Evolutionary conservation across 2,113 vertebrate genomes (phyloP).

Genomic region (Anarhynchus alexandrinus): DNA sequence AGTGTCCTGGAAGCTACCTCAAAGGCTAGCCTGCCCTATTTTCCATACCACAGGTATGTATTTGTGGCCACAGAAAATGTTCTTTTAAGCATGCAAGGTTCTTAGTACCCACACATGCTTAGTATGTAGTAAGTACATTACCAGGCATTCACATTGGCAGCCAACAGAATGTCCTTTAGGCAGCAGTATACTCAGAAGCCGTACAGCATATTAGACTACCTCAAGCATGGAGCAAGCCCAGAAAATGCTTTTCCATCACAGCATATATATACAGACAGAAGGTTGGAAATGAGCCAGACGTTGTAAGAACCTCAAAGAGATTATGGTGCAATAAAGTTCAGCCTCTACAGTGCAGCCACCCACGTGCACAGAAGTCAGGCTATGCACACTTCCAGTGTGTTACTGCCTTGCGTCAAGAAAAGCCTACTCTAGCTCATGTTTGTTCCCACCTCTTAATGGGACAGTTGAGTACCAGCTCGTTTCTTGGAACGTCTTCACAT

Average conservation of each 20-base stretch:
- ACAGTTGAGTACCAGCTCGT: not conserved
- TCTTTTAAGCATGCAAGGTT: not conserved
- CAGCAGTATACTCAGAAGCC: not conserved
- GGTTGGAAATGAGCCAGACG: not conserved
- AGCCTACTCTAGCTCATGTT: not conserved
- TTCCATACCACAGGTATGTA: not conserved
- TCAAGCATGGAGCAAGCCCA: not conserved
- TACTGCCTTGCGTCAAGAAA: not conserved
- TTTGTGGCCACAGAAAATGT: not conserved
- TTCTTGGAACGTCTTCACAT: not conserved
- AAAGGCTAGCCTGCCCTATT: not conserved
- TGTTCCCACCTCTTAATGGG: slow-evolving; percentile 6
- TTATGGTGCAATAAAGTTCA: not conserved
- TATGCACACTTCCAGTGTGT: not conserved
- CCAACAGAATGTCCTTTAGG: not conserved
- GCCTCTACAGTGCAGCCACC: not conserved
- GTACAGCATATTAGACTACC: not conserved
- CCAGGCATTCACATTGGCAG: not conserved
- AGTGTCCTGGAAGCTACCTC: not conserved
- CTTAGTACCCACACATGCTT: not conserved
- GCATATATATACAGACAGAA: not conserved
- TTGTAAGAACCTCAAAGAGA: not conserved
- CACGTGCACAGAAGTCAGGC: not conserved
- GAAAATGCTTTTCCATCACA: not conserved
- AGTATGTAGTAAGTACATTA: not conserved